phyloP scores from a whole-genome alignment of 2,888 invertebrate species.

The Acrocyrtus sp. region DNA sequence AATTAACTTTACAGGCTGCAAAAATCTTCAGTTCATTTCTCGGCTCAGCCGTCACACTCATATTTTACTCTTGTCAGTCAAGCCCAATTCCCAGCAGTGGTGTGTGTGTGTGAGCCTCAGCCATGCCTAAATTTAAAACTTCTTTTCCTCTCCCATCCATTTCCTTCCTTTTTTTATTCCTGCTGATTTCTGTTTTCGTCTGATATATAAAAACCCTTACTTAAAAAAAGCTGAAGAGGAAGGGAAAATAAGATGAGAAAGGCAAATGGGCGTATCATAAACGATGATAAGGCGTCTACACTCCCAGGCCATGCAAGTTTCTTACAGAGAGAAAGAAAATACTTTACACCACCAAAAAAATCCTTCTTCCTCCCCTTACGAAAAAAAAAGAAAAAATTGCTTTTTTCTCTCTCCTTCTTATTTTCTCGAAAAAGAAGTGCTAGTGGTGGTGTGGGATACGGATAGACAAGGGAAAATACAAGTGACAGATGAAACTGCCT shows the following conservation, averaged over 20 bases:
- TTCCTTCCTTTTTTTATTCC: not conserved
- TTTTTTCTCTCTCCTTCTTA: conserved; percentile 25
- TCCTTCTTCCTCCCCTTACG: conserved; percentile 18
- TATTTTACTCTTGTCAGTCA: conserved; percentile 57
- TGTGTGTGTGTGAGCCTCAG: too few species aligned
- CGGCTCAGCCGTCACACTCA: conserved; percentile 56
- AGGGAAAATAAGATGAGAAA: conserved; percentile 27
- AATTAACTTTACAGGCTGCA: conserved; percentile 62
- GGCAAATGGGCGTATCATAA: conserved; percentile 54
- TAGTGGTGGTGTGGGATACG: conserved; percentile 12
- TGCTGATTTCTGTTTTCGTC: not conserved
- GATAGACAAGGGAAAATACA: conserved; percentile 52
- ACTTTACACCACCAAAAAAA: conserved; percentile 9
- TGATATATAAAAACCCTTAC: not conserved
- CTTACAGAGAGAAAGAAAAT: too few species aligned
- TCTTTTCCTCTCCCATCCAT: not conserved
- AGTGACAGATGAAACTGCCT: conserved; percentile 51
- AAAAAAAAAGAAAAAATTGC: conserved; percentile 35
- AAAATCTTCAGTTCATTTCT: conserved; percentile 60
- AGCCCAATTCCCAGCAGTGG: conserved; percentile 53
- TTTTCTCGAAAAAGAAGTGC: not conserved
- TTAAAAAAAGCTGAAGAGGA: too few species aligned
- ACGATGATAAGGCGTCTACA: conserved; percentile 50
- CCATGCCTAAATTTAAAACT: too few species aligned
- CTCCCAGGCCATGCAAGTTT: conserved; percentile 3